phyloP scores from a whole-genome alignment of 2,113 vertebrate genomes.

The Nycticebus coucang region DNA sequence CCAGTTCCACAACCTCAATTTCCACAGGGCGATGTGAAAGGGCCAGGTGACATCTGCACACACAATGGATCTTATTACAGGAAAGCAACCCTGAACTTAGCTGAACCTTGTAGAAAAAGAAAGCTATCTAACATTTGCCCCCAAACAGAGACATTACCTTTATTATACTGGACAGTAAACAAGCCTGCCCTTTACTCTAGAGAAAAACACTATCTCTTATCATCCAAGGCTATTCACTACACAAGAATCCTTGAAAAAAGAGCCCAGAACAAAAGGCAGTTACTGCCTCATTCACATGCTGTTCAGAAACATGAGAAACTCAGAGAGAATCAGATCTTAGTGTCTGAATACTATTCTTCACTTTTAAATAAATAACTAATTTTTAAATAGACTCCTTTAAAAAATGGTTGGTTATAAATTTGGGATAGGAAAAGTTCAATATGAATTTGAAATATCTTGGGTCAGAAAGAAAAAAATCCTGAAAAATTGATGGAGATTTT shows the following conservation, averaged over 20 bases:
- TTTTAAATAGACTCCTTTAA: neutral
- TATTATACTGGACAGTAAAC: neutral
- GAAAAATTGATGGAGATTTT: neutral
- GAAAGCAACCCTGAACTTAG: neutral
- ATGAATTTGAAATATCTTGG: neutral
- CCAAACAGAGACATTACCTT: neutral
- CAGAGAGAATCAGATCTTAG: neutral
- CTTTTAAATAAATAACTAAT: neutral
- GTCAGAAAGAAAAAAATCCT: neutral
- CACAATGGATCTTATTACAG: neutral
- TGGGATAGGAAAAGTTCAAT: neutral
- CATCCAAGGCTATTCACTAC: neutral
- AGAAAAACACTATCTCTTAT: neutral
- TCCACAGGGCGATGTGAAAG: neutral
- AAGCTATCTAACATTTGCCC: neutral
- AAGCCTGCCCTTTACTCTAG: neutral
- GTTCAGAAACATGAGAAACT: neutral
- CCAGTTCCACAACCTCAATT: neutral
- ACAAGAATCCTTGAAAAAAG: neutral
- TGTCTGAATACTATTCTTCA: neutral
- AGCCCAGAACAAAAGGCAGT: neutral
- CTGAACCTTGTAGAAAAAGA: neutral
- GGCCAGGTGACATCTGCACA: neutral
- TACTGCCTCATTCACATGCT: neutral
- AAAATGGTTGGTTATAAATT: neutral